Evolutionary conservation across 1,140 invertebrate genomes (phyloP), one percentile per base, ranked within the genome.

Genomic region (Triops longicaudatus): DNA sequence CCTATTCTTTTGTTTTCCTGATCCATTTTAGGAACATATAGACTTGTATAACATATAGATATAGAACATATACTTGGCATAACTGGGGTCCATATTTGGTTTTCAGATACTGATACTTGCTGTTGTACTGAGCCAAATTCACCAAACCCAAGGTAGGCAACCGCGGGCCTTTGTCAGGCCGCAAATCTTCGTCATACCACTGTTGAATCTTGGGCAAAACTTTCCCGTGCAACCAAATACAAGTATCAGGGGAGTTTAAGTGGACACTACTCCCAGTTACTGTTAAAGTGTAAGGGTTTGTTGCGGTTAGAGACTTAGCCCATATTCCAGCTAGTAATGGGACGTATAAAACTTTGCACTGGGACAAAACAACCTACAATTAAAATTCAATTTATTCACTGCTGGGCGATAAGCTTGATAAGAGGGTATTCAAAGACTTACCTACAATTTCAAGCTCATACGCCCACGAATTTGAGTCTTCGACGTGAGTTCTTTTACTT

Each of bases 1-100:
- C 1, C 85, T 80, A 83, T 97, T 97, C 12, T 97, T 83, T 26
- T 88, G 78, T 80, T 90, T 89, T 83, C 96, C 96, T 31, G 91
- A 84, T 43, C 82, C 78, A 81, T 87, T 89, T 83, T 97, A 97
- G 77, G 88, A 97, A 82, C 37, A 94, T 85, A 74, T 85, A 86
- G 27, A 96, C 83, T 1, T 93, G 95, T 72, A 83, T 82, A n/a
- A 86, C 80, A 72, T 83, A 79, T 78, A 79, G 81, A 74, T 78
- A 80, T 14, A 77, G 72, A 26, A 80, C 80, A 77, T 82, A 79
- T 72, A 81, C 83, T 78, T 87, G 81, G 73, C 80, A 77, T 78
- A 86, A 85, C 92, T 92, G 93, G 79, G 88, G 91, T 1, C 87
- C 79, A 73, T 93, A 82, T 82, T 91, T 91, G 11, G 87, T 85